Evolutionary conservation across 2,888 invertebrate genomes (phyloP), one percentile per base, ranked within the genome.

Genomic region (Aphidoletes aphidimyza): DNA sequence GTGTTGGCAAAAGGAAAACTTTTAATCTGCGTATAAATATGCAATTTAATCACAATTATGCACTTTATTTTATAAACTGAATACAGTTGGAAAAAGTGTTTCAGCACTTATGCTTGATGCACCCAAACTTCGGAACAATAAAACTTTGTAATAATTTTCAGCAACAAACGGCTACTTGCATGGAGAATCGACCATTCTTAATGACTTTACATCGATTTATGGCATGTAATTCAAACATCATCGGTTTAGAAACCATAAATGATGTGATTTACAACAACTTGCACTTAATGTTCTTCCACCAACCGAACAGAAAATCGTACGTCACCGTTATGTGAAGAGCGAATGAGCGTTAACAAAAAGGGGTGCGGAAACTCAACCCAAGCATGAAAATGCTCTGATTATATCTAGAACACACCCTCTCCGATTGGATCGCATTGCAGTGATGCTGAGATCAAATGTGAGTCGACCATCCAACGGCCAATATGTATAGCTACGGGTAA

Each of bases 211-310:
- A 42, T 39, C 39, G 83, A 83, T 83, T 42, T 83, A 83, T 83
- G 83, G 83, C 39, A 39, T 42, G 45, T 42, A 83, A 39, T 42
- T 39, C 83, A 83, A 83, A 83, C 83, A 83, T 83, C 83, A 83
- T 42, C 83, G 42, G 42, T 83, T 83, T 42, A 83, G 83, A 83
- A 83, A 83, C 83, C 83, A 83, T 83, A 83, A 83, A 39, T 83
- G 42, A 45, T 83, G 83, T 42, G 42, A 83, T 39, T 83, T 83
- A 83, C 81, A 81, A 81, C 81, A 81, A 81, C 81, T 81, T 81
- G 36, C 37, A 22, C 11, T 37, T 81, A 81, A 81, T 81, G 81
- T 81, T 37, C 5, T 1, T 39, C 22, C 11, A 39, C 9, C 81
- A 36, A 81, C 19, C 81, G 81, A 81, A 81, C 37, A n/a, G 37